Evolutionary conservation across 2,888 invertebrate genomes (phyloP).

Genomic region (Eurytoma adleriae): DNA sequence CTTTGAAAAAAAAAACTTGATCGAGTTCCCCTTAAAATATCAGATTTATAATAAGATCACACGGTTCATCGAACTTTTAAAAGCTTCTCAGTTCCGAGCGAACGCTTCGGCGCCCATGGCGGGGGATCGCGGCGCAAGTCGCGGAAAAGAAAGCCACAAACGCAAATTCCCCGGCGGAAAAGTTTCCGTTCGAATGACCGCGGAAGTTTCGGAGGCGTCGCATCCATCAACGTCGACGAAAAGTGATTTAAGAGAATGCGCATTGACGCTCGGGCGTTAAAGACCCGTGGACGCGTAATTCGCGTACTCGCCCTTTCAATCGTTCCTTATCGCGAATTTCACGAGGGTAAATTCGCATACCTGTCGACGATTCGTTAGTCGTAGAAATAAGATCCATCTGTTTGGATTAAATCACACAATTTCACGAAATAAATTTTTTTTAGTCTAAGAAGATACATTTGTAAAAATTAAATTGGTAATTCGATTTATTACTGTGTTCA

Average conservation of each 20-base stretch:
- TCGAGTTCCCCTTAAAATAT: constrained; percentile 51
- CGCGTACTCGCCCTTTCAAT: constrained; percentile 34
- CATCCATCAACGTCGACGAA: constrained; percentile 60
- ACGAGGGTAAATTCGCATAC: not conserved
- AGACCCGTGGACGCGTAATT: constrained; percentile 44
- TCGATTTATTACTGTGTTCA: too few species aligned
- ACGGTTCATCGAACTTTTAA: constrained; percentile 69
- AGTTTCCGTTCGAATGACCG: constrained; percentile 50
- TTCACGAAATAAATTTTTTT: too few species aligned
- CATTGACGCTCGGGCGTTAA: constrained; percentile 26
- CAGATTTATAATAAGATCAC: constrained; percentile 70
- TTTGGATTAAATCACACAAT: too few species aligned
- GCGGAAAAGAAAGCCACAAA: constrained; percentile 38
- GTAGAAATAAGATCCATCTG: not conserved
- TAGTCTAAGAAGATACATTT: too few species aligned
- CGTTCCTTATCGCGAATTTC: constrained; percentile 3
- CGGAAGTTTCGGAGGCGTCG: constrained; percentile 53
- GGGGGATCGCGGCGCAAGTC: constrained; percentile 30
- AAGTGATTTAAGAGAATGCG: constrained; percentile 54
- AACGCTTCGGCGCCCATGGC: constrained; percentile 3
- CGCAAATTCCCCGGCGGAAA: constrained; percentile 44
- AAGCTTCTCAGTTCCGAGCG: constrained; percentile 53
- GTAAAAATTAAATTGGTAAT: too few species aligned
- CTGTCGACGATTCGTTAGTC: constrained; percentile 27
- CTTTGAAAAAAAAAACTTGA: constrained; percentile 42